These are phyloP conservation scores for Ophraella communa DNA, from an alignment of 2,888 invertebrate genomes.

Conservation along the genomic window DNA sequence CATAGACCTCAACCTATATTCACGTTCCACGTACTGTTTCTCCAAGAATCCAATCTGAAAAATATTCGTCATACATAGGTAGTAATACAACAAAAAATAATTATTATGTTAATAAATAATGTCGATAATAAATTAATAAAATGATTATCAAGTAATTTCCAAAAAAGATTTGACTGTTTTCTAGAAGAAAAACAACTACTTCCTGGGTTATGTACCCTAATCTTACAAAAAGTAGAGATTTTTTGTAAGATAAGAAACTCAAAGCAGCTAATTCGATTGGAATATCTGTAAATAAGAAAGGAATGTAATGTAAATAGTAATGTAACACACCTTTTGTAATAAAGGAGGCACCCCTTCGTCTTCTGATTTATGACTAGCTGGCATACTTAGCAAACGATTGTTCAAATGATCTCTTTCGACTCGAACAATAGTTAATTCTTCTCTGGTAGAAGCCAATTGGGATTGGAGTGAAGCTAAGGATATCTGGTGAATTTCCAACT, in stretches of 20 bases:
- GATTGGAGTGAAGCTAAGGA: conserved; percentile 61
- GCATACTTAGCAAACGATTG: conserved; percentile 43
- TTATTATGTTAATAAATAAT: too few relatives aligned
- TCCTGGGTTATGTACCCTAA: too few relatives aligned
- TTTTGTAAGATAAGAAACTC: too few relatives aligned
- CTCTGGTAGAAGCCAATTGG: conserved; percentile 56
- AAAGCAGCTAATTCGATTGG: too few relatives aligned
- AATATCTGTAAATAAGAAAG: too few relatives aligned
- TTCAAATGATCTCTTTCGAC: conserved; percentile 66
- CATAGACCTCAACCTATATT: conserved; percentile 59
- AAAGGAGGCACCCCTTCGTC: conserved; percentile 44
- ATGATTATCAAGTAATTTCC: too few relatives aligned
- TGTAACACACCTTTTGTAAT: conserved; percentile 49
- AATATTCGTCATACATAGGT: conserved; percentile 2
- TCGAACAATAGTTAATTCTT: conserved; percentile 63
- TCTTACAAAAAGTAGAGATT: too few relatives aligned
- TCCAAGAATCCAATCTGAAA: conserved; percentile 59
- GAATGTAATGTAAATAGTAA: too few relatives aligned
- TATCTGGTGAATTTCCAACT: conserved; percentile 67
- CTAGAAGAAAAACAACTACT: too few relatives aligned
- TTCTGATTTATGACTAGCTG: conserved; percentile 29
- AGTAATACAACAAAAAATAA: not conserved
- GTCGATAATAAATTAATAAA: not conserved
- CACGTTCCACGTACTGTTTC: conserved; percentile 61
- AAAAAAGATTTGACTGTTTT: too few relatives aligned